Evolutionary conservation across 2,797 vertebrate species (phyloP), one percentile per base, ranked within the genome.

Genomic region (Adrianichthys oophorus): DNA sequence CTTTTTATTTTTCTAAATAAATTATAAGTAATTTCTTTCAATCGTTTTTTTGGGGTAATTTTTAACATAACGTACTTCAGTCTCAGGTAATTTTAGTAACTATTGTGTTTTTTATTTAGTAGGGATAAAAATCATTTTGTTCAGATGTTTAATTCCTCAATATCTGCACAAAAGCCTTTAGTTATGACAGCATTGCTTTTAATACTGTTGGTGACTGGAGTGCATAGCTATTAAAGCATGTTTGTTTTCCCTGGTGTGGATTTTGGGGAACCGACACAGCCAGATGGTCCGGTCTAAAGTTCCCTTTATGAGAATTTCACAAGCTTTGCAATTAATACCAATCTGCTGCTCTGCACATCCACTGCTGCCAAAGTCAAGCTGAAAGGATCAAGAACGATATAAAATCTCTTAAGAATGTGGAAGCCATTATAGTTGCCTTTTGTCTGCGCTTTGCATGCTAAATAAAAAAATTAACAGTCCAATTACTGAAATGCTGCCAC

Each of bases 311-410:
- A 0, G 12, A 59, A 63, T 55, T 10, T 8, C 14, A 56, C 21
- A 52, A 29, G n/a, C 40, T 43, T 48, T 41, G 12, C 26, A 51
- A 55, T 47, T 70, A 63, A 64, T 42, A 54, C n/a, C 46, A 52
- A 40, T 49, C 48, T 17, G 12, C 17, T 42, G 32, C 32, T 32
- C 5, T 18, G 41, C 14, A n/a, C 15, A 52, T 4, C 21, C 26
- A 18, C n/a, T n/a, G 65, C 52, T 47, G 15, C 8, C 58, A 1
- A 45, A 62, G 10, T 15, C 48, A 14, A 56, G 61, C 32, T 52
- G 40, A 47, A 17, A 47, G 24, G 5, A 64, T 51, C 7, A 69
- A 63, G 40, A n/a, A 46, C 43, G n/a, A 45, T 50, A 48, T 45
- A 49, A 24, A 62, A 13, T 42, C 37, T 4, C 6, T 47, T 48